These are phyloP conservation scores for Kuschelorhynchus macadamiae DNA, from an alignment of 2,888 invertebrate genomes.

Conservation along the genomic window DNA sequence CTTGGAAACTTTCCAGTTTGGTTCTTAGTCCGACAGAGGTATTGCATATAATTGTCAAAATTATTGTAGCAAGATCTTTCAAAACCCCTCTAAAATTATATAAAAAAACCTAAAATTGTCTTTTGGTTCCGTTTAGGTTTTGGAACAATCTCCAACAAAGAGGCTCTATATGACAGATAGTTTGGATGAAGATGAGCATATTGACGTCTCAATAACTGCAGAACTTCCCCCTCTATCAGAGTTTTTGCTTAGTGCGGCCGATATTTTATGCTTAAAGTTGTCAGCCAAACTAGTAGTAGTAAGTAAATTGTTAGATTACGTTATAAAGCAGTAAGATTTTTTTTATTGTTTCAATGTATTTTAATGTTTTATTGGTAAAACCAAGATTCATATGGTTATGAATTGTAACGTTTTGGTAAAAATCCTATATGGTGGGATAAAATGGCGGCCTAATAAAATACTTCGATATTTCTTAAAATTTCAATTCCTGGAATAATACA, in stretches of 20 bases:
- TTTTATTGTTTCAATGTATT: background rate
- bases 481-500: no score
- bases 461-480: no score
- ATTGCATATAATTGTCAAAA: no score
- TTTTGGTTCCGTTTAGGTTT: no score
- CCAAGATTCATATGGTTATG: no score
- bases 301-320: slow-evolving; percentile 57
- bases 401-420: background rate
- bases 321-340: background rate
- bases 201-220: slow-evolving; percentile 75
- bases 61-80: no score
- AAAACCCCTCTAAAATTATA: no score
- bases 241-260: slow-evolving; percentile 87
- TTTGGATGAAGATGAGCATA: slow-evolving; percentile 73
- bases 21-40: slow-evolving; percentile 87
- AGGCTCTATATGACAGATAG: slow-evolving; percentile 73
- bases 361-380: no score
- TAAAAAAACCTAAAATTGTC: no score
- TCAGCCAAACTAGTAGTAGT: slow-evolving; percentile 86
- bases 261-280: slow-evolving; percentile 86
- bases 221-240: slow-evolving; percentile 88
- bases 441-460: no score
- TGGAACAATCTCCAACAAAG: slow-evolving; percentile 71
- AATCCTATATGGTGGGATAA: no score
- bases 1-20: slow-evolving; percentile 93